Evolutionary conservation across 2,888 invertebrate genomes (phyloP).

Genomic region (Zonitis immaculata): DNA sequence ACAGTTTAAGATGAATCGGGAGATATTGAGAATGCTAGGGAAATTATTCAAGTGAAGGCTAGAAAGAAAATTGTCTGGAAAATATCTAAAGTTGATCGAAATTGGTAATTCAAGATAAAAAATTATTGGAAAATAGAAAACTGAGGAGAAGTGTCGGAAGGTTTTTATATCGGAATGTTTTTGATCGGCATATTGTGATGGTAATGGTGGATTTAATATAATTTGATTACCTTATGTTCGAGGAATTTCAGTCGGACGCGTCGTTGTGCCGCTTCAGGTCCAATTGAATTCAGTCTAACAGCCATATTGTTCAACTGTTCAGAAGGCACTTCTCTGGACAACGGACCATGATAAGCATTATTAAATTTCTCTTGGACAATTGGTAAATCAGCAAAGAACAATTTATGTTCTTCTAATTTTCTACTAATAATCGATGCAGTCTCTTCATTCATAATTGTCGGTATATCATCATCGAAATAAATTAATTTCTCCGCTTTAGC

Average conservation of each 20-base stretch:
- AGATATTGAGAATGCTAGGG: too few relatives aligned
- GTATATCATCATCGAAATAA: constrained; percentile 77
- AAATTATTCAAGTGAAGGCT: too few relatives aligned
- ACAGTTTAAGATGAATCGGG: too few relatives aligned
- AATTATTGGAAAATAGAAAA: too few relatives aligned
- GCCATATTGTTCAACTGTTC: constrained; percentile 81
- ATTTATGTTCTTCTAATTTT: constrained; percentile 83
- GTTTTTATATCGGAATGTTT: too few relatives aligned
- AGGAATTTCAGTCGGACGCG: constrained; percentile 82
- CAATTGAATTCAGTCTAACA: constrained; percentile 69
- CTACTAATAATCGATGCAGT: constrained; percentile 82
- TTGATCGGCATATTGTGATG: too few relatives aligned
- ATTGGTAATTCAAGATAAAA: too few relatives aligned
- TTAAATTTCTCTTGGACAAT: constrained; percentile 73
- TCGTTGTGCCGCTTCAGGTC: constrained; percentile 72
- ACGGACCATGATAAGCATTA: constrained; percentile 63
- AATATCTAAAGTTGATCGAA: too few relatives aligned
- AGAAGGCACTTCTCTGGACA: constrained; percentile 66
- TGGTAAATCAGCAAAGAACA: constrained; percentile 82
- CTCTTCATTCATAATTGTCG: constrained; percentile 80
- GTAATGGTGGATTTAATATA: too few relatives aligned
- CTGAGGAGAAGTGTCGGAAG: too few relatives aligned
- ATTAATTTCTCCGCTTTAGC: constrained; percentile 80
- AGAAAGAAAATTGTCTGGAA: too few relatives aligned
- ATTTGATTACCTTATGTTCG: constrained; percentile 74